Evolutionary conservation across 2,888 invertebrate species (phyloP).

Genomic region (Andrena hattorfiana): DNA sequence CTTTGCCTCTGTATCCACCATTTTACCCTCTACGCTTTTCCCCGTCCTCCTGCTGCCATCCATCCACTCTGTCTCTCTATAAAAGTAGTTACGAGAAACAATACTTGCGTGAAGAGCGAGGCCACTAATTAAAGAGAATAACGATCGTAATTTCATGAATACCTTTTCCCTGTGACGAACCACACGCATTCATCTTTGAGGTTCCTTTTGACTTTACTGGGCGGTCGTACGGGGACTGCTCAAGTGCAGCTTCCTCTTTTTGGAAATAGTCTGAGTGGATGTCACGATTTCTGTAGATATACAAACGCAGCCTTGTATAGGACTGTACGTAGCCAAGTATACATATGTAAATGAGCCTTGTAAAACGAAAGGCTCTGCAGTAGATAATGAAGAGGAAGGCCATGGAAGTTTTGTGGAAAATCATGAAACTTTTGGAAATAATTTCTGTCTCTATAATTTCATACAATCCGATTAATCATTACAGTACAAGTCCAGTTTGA

Average conservation of each 20-base stretch:
- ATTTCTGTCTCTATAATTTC: too few species aligned
- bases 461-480: too few species aligned
- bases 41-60: not conserved
- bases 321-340: too few species aligned
- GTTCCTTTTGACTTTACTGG: slow-evolving; percentile 1
- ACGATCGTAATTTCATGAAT: slow-evolving; percentile 11
- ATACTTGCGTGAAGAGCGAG: slow-evolving; percentile 33
- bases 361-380: too few species aligned
- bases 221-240: not conserved
- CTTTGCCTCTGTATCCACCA: slow-evolving; percentile 5
- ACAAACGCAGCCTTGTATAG: too few species aligned
- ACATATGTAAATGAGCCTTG: too few species aligned
- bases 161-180: slow-evolving; percentile 13
- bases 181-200: not conserved
- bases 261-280: too few species aligned
- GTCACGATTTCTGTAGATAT: too few species aligned
- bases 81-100: slow-evolving; percentile 56
- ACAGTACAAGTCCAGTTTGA: too few species aligned
- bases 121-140: slow-evolving; percentile 51
- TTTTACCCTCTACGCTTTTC: not conserved
- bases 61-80: not conserved
- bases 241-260: not conserved
- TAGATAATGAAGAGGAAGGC: too few species aligned
- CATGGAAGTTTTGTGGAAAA: too few species aligned
- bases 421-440: too few species aligned